phyloP scores from a whole-genome alignment of 2,797 vertebrate genomes.

The Cossypha niveicapilla region DNA sequence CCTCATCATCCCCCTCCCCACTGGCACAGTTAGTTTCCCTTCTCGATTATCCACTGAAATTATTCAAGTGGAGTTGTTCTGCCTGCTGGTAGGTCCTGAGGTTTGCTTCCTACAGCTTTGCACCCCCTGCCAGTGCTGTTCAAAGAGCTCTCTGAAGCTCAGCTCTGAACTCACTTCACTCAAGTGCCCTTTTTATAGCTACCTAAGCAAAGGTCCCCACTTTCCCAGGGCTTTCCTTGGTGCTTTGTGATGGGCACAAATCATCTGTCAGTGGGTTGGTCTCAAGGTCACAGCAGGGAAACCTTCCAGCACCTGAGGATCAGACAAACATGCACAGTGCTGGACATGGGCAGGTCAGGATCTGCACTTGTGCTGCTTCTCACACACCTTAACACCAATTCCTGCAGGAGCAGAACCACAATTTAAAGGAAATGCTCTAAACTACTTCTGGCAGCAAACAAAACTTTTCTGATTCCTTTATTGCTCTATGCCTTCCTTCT shows the following conservation, averaged over 20 bases:
- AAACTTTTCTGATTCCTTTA: neutral
- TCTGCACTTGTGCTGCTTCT: neutral
- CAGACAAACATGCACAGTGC: accelerated
- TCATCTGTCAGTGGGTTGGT: accelerated
- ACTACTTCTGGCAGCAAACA: neutral
- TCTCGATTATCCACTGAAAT: neutral
- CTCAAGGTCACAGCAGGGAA: neutral
- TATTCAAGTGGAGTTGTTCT: neutral
- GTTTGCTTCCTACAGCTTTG: neutral
- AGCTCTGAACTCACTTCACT: neutral
- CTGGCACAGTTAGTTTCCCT: neutral
- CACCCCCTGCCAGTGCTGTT: neutral
- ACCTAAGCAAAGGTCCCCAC: neutral
- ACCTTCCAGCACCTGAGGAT: neutral
- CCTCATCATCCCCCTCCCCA: neutral
- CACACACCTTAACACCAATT: neutral
- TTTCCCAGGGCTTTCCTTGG: neutral
- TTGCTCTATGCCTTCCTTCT: neutral
- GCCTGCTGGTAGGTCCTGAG: neutral
- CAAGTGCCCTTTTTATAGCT: neutral
- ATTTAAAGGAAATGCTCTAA: neutral
- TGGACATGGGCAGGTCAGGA: too few relatives aligned
- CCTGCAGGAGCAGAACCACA: neutral
- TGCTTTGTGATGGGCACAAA: neutral
- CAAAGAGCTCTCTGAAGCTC: neutral